Evolutionary conservation across 1,140 invertebrate genomes (phyloP).

Genomic region (Acyrthosiphon pisum): DNA sequence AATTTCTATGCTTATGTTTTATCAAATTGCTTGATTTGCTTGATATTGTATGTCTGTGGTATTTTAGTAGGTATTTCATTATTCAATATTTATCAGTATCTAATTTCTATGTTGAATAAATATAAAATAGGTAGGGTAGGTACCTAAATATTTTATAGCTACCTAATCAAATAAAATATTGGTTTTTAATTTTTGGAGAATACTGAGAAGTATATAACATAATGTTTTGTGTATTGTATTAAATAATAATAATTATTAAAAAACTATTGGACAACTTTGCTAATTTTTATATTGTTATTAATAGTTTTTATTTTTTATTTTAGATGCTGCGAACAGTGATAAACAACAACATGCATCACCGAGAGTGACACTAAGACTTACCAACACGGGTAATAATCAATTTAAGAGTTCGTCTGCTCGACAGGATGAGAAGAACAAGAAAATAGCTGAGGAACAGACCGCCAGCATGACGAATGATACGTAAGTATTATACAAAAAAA

Average conservation of each 20-base stretch:
- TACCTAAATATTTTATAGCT: neutral
- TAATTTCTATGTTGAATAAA: neutral
- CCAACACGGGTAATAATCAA: conserved; percentile 53
- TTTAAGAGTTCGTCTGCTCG: conserved; percentile 50
- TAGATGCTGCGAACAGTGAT: conserved; percentile 35
- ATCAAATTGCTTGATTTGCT: neutral
- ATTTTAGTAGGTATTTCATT: neutral
- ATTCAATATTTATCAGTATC: neutral
- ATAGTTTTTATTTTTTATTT: neutral
- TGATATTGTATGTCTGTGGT: no score
- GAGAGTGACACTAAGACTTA: conserved; percentile 45
- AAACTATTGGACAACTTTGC: neutral
- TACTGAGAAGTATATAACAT: neutral
- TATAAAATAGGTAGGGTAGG: neutral
- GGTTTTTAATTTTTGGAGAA: neutral
- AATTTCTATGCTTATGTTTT: neutral
- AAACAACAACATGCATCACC: conserved; percentile 47
- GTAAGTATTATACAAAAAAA: neutral
- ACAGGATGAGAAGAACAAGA: conserved; percentile 53
- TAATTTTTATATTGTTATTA: neutral
- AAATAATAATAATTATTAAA: no score
- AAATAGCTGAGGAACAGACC: conserved; percentile 39
- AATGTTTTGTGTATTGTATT: neutral
- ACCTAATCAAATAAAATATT: neutral
- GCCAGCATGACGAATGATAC: conserved; percentile 15